Base-by-base conservation (phyloP, 2,888 invertebrate genomes). In the Argynnis bischoffii region DNA sequence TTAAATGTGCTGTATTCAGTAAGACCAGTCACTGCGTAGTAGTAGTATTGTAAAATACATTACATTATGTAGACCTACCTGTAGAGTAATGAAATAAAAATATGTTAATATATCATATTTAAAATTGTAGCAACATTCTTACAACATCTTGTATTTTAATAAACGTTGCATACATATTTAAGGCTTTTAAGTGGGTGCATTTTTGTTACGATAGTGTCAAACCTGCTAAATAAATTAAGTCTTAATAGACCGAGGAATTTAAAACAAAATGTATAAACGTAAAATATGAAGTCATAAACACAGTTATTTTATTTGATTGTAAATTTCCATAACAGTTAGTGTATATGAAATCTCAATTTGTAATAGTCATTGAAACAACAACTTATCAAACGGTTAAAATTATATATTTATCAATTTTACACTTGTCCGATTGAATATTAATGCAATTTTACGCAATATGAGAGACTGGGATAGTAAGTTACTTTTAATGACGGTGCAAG, bases 341-440 rank as follows among this genome's bases (percentile, higher is more conserved):
- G 60, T 31, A 53, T 53, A 35, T 63, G 64, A 70, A 72, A 69
- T 65, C 69, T 72, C 70, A 72, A 72, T 72, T 70, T 61, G 63
- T 70, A 67, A 69, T 63, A 64, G 71, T 53, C 41, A 65, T 60
- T 64, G 67, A 64, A 67, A 67, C 71, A 69, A 70, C 51, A 63
- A 66, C 63, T 69, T 71, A 69, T 67, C 71, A 26, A 48, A 55
- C 61, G 26, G 13, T 53, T 56, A 63, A 69, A 65, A 67, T 67
- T 69, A 68, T 70, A 70, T 72, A 69, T 72, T 72, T 71, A 73
- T 70, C 64, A 71, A 69, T 71, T 73, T 68, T 59, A 69, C 68
- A 68, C 69, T 71, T 73, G 73, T 70, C 69, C 41, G 68, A 51
- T 73, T 72, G 69, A 72, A 64, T 72, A 68, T 71, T 70, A 63